Evolutionary conservation across 1,140 invertebrate species (phyloP).

Genomic region (Diorhabda carinulata): DNA sequence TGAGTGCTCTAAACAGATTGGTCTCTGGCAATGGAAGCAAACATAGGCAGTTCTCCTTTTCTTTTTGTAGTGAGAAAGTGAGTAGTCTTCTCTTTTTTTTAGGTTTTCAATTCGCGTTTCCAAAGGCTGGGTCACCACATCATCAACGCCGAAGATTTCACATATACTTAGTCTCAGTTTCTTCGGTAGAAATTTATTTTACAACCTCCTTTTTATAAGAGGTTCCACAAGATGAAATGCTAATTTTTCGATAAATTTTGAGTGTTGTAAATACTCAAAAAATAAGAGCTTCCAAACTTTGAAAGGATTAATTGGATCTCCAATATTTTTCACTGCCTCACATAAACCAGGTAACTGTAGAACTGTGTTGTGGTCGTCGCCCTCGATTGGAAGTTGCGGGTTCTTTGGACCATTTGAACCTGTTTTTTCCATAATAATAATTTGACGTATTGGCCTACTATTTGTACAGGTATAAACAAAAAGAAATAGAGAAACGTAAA

Average conservation of each 20-base stretch:
- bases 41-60: background rate
- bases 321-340: too few relatives aligned
- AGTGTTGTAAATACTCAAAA: background rate
- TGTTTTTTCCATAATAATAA: too few relatives aligned
- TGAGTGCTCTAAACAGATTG: background rate
- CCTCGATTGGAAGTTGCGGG: too few relatives aligned
- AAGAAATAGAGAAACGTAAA: too few relatives aligned
- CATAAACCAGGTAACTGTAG: too few relatives aligned
- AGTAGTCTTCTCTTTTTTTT: slow-evolving; percentile 6
- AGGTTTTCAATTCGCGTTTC: background rate
- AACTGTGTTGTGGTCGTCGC: too few relatives aligned
- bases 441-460: too few relatives aligned
- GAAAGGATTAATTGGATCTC: too few relatives aligned
- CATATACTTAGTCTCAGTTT: slow-evolving; percentile 10
- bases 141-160: slow-evolving; percentile 11
- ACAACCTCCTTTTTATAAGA: background rate
- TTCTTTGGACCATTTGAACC: too few relatives aligned
- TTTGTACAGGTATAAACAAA: too few relatives aligned
- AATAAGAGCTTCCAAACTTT: too few relatives aligned
- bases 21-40: background rate
- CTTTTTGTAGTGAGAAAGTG: slow-evolving; percentile 11
- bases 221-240: slow-evolving; percentile 5
- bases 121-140: background rate
- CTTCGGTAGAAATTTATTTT: slow-evolving; percentile 9
- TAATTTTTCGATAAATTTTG: slow-evolving; percentile 6